Base-by-base conservation (phyloP, 92 coral and sea anemone genomes). In the Zoanthus solanderi region DNA sequence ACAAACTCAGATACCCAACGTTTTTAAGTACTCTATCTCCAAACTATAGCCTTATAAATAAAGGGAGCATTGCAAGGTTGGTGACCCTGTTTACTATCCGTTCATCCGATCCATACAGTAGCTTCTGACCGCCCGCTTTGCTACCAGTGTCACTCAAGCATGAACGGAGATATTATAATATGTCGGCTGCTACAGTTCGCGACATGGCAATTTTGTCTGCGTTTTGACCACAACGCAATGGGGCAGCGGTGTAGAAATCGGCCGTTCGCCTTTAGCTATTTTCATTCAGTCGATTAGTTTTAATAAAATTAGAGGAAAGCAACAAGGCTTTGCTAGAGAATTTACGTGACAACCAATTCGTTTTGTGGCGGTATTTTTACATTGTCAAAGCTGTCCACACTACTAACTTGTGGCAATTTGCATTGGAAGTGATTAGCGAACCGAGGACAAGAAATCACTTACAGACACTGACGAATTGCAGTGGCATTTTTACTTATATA, bases 401-500 rank as follows among this genome's bases (percentile, higher is more conserved):
- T 66, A 28, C 61, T 81, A 37, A 81, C 46, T 81, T 81, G 85
- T 81, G 85, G 75, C 85, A 81, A 81, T 81, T 81, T 81, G 85
- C 85, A 81, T 81, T 67, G 85, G 61, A 81, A 81, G 75, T 68
- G 85, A 28, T 66, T 66, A 81, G 75, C 63, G 75, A 81, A 81
- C 75, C 85, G 61, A 67, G 75, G 46, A 66, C 85, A 45, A 53
- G 44, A 61, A 79, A 52, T 78, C 60, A 15, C 5, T 60, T 14
- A 9, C 17, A 18, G 17, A 66, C 57, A 31, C 12, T 65, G 44
- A 81, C 44, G 66, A 67, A 57, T 61, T 63, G 34, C 84, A 65
- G 72, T 29, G 37, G 28, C 18, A 45, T 14, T 31, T 23, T 69
- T 30, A 31, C 14, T 16, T 2, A 6, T 15, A 23, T 8, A 17